phyloP scores from a whole-genome alignment of 2,888 invertebrate species.

The Ichneumoninae sp. region DNA sequence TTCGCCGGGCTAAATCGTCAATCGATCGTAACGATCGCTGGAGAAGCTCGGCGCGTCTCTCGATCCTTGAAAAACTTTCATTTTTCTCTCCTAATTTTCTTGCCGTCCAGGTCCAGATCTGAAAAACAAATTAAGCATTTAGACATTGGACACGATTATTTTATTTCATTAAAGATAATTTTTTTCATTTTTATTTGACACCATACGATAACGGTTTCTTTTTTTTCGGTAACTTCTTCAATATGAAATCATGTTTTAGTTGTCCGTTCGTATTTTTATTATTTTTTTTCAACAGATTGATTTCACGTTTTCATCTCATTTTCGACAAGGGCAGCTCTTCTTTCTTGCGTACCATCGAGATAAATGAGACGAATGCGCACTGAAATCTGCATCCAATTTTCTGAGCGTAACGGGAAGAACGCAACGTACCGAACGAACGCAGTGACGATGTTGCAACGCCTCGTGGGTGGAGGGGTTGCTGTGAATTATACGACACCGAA shows the following conservation, averaged over 20 bases:
- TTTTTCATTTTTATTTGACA: too few species aligned
- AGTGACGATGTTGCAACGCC: conserved; percentile 19
- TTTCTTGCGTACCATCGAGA: not conserved
- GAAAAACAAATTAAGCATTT: not conserved
- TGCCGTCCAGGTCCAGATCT: not conserved
- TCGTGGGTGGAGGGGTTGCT: not conserved
- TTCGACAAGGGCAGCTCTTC: not conserved
- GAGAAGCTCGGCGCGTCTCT: not conserved
- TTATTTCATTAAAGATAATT: too few species aligned
- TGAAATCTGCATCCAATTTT: not conserved
- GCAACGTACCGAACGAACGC: not conserved
- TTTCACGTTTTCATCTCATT: not conserved
- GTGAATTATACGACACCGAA: conserved; percentile 24
- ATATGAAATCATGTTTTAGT: too few species aligned
- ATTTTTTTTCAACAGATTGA: too few species aligned
- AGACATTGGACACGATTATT: not conserved
- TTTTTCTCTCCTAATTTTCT: not conserved
- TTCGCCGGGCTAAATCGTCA: conserved; percentile 22
- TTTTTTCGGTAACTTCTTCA: too few species aligned
- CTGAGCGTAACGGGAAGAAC: not conserved
- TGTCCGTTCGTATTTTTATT: too few species aligned
- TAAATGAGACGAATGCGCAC: not conserved
- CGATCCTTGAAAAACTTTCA: not conserved
- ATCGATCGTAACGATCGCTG: conserved; percentile 56
- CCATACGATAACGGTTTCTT: too few species aligned